Percentiles rank a stretch among this genome's conserved stretches.
Conservation (phyloP, 2,888 invertebrate species). For the Dysmachus trigonus region DNA sequence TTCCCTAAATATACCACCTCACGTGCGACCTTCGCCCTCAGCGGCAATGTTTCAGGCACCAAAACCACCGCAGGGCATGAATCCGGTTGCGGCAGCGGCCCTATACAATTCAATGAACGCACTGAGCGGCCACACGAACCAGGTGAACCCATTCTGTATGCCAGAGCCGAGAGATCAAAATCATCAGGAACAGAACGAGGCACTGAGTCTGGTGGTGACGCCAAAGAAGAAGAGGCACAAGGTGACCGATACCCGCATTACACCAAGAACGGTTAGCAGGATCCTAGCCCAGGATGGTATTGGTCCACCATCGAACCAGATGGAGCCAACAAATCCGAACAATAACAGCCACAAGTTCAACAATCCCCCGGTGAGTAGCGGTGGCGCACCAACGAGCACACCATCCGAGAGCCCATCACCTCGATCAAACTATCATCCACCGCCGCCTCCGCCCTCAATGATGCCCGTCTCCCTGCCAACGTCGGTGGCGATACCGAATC, state of each 20-base stretch:
- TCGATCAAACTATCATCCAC: slow-evolving; percentile 68
- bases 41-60: slow-evolving; percentile 84
- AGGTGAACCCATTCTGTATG: slow-evolving; percentile 68
- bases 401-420: slow-evolving; percentile 73
- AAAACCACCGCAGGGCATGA: slow-evolving; percentile 75
- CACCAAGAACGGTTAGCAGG: slow-evolving; percentile 88
- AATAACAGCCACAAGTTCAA: slow-evolving; percentile 44
- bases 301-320: slow-evolving; percentile 47
- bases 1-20: slow-evolving; percentile 70
- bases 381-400: slow-evolving; percentile 64
- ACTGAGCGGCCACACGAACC: slow-evolving; percentile 64
- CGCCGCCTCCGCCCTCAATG: slow-evolving; percentile 81
- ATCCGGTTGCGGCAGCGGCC: slow-evolving; percentile 68
- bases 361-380: slow-evolving; percentile 42
- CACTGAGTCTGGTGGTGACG: slow-evolving; percentile 92
- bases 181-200: slow-evolving; percentile 89
- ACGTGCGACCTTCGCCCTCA: slow-evolving; percentile 75
- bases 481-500: slow-evolving; percentile 96
- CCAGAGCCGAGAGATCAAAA: slow-evolving; percentile 72
- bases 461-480: slow-evolving; percentile 90
- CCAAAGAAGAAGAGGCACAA: slow-evolving; percentile 97
- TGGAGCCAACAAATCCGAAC: slow-evolving; percentile 37
- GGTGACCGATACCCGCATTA: slow-evolving; percentile 93
- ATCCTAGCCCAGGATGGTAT: slow-evolving; percentile 84
- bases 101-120: slow-evolving; percentile 74